These are phyloP conservation scores for Acrobasis consociella DNA, from an alignment of 2,888 invertebrate species.

Conservation along the genomic window DNA sequence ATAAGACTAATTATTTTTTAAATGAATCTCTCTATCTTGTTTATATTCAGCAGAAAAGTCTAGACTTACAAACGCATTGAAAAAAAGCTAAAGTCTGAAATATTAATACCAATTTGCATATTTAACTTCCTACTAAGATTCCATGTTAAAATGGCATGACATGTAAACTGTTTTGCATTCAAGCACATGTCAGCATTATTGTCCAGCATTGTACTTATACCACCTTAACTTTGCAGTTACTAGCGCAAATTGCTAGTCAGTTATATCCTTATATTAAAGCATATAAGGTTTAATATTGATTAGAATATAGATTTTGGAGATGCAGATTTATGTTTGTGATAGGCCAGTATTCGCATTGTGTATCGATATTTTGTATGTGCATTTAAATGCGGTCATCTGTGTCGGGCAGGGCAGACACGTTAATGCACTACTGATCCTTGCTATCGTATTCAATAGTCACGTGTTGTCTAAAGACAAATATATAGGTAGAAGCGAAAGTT, in stretches of 20 bases:
- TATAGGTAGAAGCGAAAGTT: too few species aligned
- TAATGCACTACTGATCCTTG: slow-evolving; percentile 55
- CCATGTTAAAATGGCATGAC: slow-evolving; percentile 68
- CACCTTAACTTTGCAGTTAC: slow-evolving; percentile 29
- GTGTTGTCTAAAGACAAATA: too few species aligned
- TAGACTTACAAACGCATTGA: not conserved
- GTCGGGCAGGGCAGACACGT: slow-evolving; percentile 55
- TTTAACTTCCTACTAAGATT: slow-evolving; percentile 65
- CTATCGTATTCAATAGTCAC: slow-evolving; percentile 47
- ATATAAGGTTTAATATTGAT: slow-evolving; percentile 40
- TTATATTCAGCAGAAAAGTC: not conserved
- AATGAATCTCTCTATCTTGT: too few species aligned
- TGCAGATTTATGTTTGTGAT: slow-evolving; percentile 43
- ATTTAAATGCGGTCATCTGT: slow-evolving; percentile 78
- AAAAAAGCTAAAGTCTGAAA: slow-evolving; percentile 2
- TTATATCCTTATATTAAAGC: slow-evolving; percentile 28
- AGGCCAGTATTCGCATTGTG: slow-evolving; percentile 70
- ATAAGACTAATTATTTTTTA: too few species aligned
- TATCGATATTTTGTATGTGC: slow-evolving; percentile 79
- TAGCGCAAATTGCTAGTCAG: slow-evolving; percentile 26
- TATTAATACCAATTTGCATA: slow-evolving; percentile 29
- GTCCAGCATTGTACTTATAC: slow-evolving; percentile 61
- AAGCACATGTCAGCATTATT: slow-evolving; percentile 74
- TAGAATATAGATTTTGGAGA: slow-evolving; percentile 28
- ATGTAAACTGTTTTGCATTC: slow-evolving; percentile 75